A percentile compares a stretch with the other conserved stretches of the same genome.
phyloP scores from a whole-genome alignment of 53 echinoderm and acorn worm genomes.

The Hippasteria phrygiana region DNA sequence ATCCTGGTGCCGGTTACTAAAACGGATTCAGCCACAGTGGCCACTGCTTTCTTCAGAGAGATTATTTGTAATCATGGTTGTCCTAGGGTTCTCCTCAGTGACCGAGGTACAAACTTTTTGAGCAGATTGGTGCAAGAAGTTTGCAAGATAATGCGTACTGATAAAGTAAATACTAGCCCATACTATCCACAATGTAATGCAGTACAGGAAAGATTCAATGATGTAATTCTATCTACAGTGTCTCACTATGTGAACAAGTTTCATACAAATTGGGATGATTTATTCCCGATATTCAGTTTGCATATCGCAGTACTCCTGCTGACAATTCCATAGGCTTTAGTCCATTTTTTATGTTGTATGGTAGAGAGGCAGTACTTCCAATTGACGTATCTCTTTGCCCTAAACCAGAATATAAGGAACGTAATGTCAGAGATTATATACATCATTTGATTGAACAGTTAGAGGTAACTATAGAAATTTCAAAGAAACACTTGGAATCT shows the following conservation, averaged over 20 bases:
- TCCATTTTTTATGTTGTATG: constrained; percentile 20
- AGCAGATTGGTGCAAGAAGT: constrained; percentile 38
- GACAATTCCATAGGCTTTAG: constrained; percentile 3
- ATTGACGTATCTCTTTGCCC: too few species aligned
- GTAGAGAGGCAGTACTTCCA: constrained; percentile 32
- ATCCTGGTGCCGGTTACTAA: constrained; percentile 15
- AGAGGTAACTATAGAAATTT: too few species aligned
- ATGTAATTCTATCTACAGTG: constrained; percentile 27
- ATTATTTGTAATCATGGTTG: constrained; percentile 20
- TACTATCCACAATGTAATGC: constrained; percentile 60
- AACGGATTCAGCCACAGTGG: background rate
- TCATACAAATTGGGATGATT: constrained; percentile 35
- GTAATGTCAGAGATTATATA: too few species aligned
- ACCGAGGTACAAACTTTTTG: constrained; percentile 5
- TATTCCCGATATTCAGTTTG: constrained; percentile 23
- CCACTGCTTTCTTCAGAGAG: background rate
- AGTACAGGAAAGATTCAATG: constrained; percentile 41
- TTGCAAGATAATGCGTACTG: constrained; percentile 40
- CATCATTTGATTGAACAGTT: too few species aligned
- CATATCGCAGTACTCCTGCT: constrained; percentile 10
- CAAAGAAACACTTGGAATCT: background rate
- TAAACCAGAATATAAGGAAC: too few species aligned
- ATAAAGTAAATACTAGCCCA: constrained; percentile 55
- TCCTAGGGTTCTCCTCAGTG: constrained; percentile 13
- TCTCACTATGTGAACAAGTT: constrained; percentile 55